Conservation (phyloP, 1,140 invertebrate species). For the Solen grandis region DNA sequence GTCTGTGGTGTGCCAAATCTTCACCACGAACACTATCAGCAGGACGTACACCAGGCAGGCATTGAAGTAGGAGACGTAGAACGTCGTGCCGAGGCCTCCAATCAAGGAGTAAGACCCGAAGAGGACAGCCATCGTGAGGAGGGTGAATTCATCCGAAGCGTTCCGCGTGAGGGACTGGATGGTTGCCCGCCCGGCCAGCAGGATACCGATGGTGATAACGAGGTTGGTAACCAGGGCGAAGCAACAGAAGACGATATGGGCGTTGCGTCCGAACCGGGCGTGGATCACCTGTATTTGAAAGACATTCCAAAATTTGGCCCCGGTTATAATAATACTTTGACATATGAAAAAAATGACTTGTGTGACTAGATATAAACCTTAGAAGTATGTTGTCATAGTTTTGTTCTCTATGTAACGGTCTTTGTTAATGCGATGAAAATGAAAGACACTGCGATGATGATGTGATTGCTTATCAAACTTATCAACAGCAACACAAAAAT, state of each 20-base stretch:
- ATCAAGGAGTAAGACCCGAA: conserved; percentile 79
- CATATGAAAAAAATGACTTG: too few relatives aligned
- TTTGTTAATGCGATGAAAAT: too few relatives aligned
- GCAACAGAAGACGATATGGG: conserved; percentile 79
- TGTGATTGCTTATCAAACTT: too few relatives aligned
- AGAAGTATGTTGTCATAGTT: neutral
- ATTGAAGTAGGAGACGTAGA: conserved; percentile 81
- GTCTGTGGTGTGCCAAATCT: conserved; percentile 70
- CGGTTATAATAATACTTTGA: too few relatives aligned
- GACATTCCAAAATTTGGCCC: too few relatives aligned
- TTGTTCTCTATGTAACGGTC: too few relatives aligned
- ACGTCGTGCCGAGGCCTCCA: conserved; percentile 80
- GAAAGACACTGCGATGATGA: too few relatives aligned
- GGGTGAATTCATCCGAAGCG: conserved; percentile 70
- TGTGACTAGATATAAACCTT: too few relatives aligned
- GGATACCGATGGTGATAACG: conserved; percentile 79
- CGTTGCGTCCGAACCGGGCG: conserved; percentile 78
- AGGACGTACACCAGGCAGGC: conserved; percentile 78
- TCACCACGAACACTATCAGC: conserved; percentile 74
- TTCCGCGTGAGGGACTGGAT: conserved; percentile 72
- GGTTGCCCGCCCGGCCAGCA: conserved; percentile 72
- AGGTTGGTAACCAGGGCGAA: conserved; percentile 81
- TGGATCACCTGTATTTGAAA: conserved; percentile 70
- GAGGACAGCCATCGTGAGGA: conserved; percentile 70
- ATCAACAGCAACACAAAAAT: too few relatives aligned